Conservation (phyloP, 2,797 vertebrate species). For the Centroberyx gerrardi region DNA sequence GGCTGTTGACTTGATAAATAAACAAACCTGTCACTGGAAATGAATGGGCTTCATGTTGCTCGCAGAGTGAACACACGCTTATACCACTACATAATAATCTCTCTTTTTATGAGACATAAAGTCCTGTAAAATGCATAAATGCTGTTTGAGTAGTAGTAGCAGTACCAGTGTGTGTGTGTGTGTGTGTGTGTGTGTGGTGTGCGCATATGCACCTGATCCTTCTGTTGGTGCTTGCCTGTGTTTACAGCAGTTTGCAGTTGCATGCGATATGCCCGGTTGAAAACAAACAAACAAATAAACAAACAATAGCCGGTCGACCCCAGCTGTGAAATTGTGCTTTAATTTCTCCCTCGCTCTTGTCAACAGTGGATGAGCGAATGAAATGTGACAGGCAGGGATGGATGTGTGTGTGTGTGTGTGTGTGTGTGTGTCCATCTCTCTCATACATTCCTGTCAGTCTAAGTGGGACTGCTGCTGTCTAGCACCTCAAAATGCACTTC, state of each 20-base stretch:
- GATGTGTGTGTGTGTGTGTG: slow-evolving; percentile 12
- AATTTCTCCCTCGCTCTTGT: slow-evolving; percentile 39
- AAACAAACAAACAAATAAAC: slow-evolving; percentile 38
- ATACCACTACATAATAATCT: too few relatives aligned
- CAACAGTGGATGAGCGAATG: slow-evolving; percentile 46
- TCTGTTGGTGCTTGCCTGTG: slow-evolving; percentile 11
- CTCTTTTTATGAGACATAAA: too few relatives aligned
- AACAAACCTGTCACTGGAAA: too few relatives aligned
- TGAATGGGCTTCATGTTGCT: too few relatives aligned
- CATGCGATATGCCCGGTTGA: slow-evolving; percentile 2
- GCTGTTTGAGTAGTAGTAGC: too few relatives aligned
- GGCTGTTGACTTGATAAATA: too few relatives aligned
- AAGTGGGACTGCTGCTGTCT: too few relatives aligned
- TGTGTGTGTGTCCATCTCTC: too few relatives aligned
- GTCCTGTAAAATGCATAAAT: too few relatives aligned
- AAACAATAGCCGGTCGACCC: slow-evolving; percentile 41
- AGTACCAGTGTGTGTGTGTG: not conserved
- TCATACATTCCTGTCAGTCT: too few relatives aligned
- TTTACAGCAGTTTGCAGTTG: slow-evolving; percentile 7
- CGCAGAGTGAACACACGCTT: too few relatives aligned
- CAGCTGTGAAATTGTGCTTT: slow-evolving; percentile 50
- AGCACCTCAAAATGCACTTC: too few relatives aligned
- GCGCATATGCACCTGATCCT: not conserved
- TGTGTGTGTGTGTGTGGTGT: slow-evolving; percentile 15
- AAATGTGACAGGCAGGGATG: slow-evolving; percentile 46